Base-by-base conservation (phyloP, 30 jellyfish, hydroid and myxozoan genomes). In the Aurelia sp. region DNA sequence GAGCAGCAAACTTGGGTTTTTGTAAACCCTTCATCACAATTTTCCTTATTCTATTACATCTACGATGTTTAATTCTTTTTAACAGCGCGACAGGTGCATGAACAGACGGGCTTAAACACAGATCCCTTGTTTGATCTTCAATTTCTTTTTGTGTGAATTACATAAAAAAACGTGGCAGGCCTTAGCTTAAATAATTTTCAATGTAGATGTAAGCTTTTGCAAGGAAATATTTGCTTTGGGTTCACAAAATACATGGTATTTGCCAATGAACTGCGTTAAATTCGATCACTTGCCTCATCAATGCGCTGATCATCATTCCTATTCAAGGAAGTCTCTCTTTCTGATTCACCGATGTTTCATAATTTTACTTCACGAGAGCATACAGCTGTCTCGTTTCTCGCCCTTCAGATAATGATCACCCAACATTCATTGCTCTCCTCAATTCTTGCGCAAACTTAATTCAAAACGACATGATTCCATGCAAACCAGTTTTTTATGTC, bases 161-260 rank as follows among this genome's bases (percentile, higher is more conserved):
- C 89, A 50, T 79, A 35, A 79, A 78, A 50, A 79, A 79, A 53
- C 89, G 80, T 79, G 89, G 80, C 80, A 81, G 89, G 89, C 58
- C 80, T 79, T 79, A 64, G 66, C 66, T 79, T 58, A 79, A 79
- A 79, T 64, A 69, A 79, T 66, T 63, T 79, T 79, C 72, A 35
- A 57, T 62, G 60, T 64, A 19, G 19, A 62, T 66, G 65, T 74
- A 79, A 64, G 89, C 80, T 79, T 58, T 64, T 79, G 53, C 72
- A 27, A 77, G 40, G 58, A 79, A 79, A 63, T 79, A 79, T 79
- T 79, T 79, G 50, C 89, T 63, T 48, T 61, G 89, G 13, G 80
- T 63, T 63, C 89, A 62, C 80, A 79, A 79, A 62, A 61, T 50
- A 27, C 80, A 48, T 20, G 74, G 50, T 31, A 79, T 48, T 79